phyloP scores from a whole-genome alignment of 2,888 invertebrate species.

The Nemoura dubitans region DNA sequence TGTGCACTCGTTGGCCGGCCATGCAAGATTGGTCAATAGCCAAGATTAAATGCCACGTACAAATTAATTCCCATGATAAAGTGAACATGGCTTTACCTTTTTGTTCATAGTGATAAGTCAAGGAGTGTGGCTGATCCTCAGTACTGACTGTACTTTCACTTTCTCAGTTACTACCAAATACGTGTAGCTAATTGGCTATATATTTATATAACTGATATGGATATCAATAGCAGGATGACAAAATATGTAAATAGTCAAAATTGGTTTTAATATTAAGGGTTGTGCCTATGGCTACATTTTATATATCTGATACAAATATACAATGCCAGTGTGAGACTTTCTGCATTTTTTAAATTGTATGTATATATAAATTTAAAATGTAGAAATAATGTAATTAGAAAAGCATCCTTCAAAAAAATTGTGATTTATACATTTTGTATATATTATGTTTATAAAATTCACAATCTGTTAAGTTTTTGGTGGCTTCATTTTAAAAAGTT shows the following conservation, averaged over 20 bases:
- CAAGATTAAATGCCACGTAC: too few relatives aligned
- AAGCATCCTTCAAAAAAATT: neutral
- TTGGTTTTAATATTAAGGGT: neutral
- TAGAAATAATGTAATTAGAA: neutral
- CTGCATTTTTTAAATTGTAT: neutral
- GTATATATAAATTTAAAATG: neutral
- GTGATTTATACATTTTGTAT: neutral
- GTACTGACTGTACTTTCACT: neutral
- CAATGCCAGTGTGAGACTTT: neutral
- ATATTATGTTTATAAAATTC: neutral
- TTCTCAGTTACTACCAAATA: neutral
- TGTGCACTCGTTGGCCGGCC: too few relatives aligned
- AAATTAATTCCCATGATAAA: too few relatives aligned
- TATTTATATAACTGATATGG: neutral
- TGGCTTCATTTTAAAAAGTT: neutral
- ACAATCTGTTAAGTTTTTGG: slow-evolving; percentile 12
- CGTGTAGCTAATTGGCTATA: neutral
- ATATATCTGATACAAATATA: neutral
- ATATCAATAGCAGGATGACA: neutral
- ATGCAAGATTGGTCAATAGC: too few relatives aligned
- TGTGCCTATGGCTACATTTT: slow-evolving; percentile 7
- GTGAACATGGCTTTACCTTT: too few relatives aligned
- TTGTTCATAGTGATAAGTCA: too few relatives aligned
- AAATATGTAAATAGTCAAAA: neutral
- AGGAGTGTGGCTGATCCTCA: neutral